Percentiles rank a stretch among this genome's conserved stretches.
These are phyloP conservation scores for Lophius piscatorius DNA, from an alignment of 2,113 vertebrate species.

Conservation along the genomic window DNA sequence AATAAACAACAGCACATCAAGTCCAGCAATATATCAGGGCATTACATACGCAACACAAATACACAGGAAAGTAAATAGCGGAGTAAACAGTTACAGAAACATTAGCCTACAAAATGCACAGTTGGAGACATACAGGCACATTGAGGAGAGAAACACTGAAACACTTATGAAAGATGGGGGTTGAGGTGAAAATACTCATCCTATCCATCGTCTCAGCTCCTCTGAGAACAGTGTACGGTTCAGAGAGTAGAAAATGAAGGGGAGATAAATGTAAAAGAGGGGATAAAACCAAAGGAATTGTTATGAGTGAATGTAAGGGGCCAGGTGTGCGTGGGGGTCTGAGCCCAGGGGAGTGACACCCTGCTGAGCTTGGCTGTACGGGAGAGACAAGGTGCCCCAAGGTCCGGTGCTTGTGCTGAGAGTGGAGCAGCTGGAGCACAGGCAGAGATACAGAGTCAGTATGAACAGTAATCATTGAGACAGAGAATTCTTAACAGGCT, in stretches of 20 bases:
- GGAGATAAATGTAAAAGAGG: constrained; percentile 26
- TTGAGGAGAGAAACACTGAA: constrained; percentile 28
- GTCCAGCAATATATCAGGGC: constrained; percentile 16
- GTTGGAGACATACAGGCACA: constrained; percentile 8
- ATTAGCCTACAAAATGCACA: neutral
- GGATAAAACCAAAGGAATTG: constrained; percentile 41
- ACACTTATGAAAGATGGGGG: constrained; percentile 19
- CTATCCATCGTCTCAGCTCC: constrained; percentile 36
- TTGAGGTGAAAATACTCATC: constrained; percentile 67
- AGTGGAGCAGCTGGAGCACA: constrained; percentile 74
- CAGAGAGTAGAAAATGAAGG: constrained; percentile 20
- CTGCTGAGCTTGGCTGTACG: constrained; percentile 68
- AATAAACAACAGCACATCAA: constrained; percentile 30
- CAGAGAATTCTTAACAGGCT: constrained; percentile 40
- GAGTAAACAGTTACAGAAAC: constrained; percentile 17
- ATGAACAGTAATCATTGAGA: constrained; percentile 49
- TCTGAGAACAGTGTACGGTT: constrained; percentile 21
- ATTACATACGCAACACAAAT: constrained; percentile 21
- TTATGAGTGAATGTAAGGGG: constrained; percentile 57
- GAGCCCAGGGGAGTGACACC: constrained; percentile 69
- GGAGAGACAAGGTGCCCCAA: constrained; percentile 69
- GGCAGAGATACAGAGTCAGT: constrained; percentile 78
- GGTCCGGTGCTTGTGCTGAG: constrained; percentile 70
- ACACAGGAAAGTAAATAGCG: constrained; percentile 18
- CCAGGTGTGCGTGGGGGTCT: constrained; percentile 65